Percentiles rank a stretch among this genome's conserved stretches.
Conservation (phyloP, 2,888 invertebrate species). For the Parthenolecanium corni region DNA sequence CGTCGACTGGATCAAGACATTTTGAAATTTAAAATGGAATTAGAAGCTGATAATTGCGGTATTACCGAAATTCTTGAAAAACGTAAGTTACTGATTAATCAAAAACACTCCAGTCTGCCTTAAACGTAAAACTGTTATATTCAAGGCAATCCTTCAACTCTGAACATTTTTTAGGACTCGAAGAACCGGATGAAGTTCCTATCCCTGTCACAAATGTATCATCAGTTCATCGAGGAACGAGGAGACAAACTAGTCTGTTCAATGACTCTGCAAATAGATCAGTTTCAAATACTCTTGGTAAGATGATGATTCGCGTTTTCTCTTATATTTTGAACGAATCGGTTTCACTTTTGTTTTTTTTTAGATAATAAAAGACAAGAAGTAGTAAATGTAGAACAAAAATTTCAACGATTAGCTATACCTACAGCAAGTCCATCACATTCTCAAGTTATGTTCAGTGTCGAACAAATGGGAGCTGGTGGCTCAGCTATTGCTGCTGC, state of each 20-base stretch:
- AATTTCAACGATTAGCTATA: conserved; percentile 6
- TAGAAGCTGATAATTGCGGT: conserved; percentile 97
- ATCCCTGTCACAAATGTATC: neutral
- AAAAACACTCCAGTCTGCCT: too few relatives aligned
- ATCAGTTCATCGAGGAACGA: neutral
- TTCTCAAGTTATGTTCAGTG: conserved; percentile 27
- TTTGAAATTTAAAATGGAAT: conserved; percentile 95
- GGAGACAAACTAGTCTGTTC: conserved; percentile 13
- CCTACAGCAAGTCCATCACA: conserved; percentile 5
- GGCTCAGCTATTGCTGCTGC: conserved; percentile 83
- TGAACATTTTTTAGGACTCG: conserved; percentile 4
- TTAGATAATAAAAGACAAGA: conserved; percentile 13
- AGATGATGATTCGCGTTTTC: neutral
- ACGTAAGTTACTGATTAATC: conserved; percentile 37
- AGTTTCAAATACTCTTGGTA: neutral
- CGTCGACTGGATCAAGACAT: conserved; percentile 78
- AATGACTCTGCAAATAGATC: conserved; percentile 6
- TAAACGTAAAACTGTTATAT: too few relatives aligned
- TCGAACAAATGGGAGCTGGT: conserved; percentile 63
- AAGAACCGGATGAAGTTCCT: conserved; percentile 13
- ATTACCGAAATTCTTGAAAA: conserved; percentile 92
- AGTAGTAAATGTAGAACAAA: conserved; percentile 14
- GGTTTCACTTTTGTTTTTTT: neutral
- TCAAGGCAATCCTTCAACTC: too few relatives aligned
- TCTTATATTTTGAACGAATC: neutral